Conservation (phyloP, 2,797 vertebrate genomes). For the Sebastes dallii region DNA sequence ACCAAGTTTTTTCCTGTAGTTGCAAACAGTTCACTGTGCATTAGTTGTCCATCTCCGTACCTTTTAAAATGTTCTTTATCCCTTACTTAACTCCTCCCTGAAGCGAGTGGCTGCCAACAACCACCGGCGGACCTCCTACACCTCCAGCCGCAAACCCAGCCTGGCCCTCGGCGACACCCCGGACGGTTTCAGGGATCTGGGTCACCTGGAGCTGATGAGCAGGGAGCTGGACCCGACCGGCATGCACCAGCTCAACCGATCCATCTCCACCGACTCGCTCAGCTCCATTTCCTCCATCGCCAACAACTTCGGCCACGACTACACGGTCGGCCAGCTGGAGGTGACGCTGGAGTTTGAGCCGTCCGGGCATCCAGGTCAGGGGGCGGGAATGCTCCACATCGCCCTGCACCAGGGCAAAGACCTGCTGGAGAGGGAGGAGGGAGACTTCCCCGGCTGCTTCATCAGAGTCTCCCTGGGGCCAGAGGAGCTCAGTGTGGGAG, state of each 20-base stretch:
- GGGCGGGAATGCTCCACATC: conserved; percentile 81
- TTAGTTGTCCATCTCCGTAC: not conserved
- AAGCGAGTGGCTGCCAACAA: conserved; percentile 85
- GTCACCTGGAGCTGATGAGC: conserved; percentile 93
- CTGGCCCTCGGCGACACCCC: conserved; percentile 88
- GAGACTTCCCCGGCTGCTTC: conserved; percentile 93
- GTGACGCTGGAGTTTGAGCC: conserved; percentile 89
- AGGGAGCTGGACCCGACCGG: conserved; percentile 85
- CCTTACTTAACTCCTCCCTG: not conserved
- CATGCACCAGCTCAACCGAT: conserved; percentile 85
- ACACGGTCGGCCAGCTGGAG: conserved; percentile 94
- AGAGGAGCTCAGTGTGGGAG: conserved; percentile 91
- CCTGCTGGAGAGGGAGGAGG: conserved; percentile 94
- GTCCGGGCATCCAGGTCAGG: conserved; percentile 63
- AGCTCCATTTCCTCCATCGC: conserved; percentile 96
- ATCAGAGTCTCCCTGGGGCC: conserved; percentile 91
- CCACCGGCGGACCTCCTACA: conserved; percentile 72
- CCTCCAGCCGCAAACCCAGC: conserved; percentile 85
- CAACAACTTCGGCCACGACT: conserved; percentile 96
- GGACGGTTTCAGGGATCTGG: conserved; percentile 89
- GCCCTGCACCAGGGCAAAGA: conserved; percentile 95
- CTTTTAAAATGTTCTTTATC: not conserved
- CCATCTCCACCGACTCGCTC: conserved; percentile 93
- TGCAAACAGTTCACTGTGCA: not conserved
- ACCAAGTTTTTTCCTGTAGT: not conserved